Evolutionary conservation across 1,140 invertebrate genomes (phyloP).

Genomic region (Callitettix versicolor): DNA sequence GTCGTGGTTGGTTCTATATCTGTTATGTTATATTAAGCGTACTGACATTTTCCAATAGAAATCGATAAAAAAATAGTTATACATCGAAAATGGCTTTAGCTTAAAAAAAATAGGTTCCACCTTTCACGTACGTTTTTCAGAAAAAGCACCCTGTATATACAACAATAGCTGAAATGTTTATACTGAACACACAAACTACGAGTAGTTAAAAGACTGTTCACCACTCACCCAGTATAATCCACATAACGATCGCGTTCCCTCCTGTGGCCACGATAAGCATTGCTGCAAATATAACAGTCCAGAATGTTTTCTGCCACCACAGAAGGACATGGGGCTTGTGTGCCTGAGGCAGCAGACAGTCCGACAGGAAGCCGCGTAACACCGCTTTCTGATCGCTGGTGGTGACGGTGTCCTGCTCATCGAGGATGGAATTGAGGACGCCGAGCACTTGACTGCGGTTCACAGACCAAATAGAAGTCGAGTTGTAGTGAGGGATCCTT

Average conservation of each 20-base stretch:
- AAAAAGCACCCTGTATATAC: no score
- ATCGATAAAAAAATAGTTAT: no score
- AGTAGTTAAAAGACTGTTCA: constrained; percentile 13
- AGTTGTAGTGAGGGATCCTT: constrained; percentile 13
- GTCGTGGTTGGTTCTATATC: no score
- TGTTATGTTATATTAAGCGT: no score
- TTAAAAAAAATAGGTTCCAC: no score
- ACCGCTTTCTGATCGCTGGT: constrained; percentile 22
- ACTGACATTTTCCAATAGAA: no score
- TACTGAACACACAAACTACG: no score
- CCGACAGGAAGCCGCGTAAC: constrained; percentile 24
- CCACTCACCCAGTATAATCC: constrained; percentile 70
- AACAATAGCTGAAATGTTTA: no score
- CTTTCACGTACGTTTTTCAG: no score
- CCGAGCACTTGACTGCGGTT: constrained; percentile 26
- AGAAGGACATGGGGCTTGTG: constrained; percentile 35
- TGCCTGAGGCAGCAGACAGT: constrained; percentile 29
- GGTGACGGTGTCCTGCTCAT: constrained; percentile 15
- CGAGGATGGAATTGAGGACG: constrained; percentile 17
- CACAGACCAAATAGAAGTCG: constrained; percentile 21
- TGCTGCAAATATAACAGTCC: constrained; percentile 55
- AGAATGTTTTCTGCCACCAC: constrained; percentile 52
- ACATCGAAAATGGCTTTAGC: no score
- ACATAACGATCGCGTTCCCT: constrained; percentile 78
- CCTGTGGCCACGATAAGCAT: constrained; percentile 68